Percentiles rank a stretch among this genome's conserved stretches.
These are phyloP conservation scores for Mesoligia furuncula DNA, from an alignment of 2,888 invertebrate species.

Conservation along the genomic window DNA sequence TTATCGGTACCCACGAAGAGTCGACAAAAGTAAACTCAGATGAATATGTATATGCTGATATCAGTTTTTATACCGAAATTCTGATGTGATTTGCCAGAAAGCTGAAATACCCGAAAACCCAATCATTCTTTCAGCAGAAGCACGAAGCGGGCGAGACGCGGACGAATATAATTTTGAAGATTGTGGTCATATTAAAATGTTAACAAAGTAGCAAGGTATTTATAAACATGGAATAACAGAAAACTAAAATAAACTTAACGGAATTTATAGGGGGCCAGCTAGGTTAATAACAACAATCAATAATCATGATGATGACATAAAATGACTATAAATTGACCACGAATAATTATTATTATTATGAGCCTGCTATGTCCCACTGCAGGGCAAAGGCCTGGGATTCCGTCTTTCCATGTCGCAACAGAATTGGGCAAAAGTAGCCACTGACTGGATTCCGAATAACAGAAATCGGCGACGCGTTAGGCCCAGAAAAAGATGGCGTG, in stretches of 20 bases:
- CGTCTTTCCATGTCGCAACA: no score
- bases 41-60: no score
- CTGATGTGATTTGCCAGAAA: not conserved
- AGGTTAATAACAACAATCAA: constrained; percentile 32
- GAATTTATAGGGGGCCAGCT: constrained; percentile 5
- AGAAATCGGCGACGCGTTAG: no score
- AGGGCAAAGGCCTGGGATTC: no score
- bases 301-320: constrained; percentile 35
- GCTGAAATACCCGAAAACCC: not conserved
- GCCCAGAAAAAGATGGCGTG: no score
- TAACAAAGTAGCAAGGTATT: constrained; percentile 4
- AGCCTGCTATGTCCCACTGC: no score
- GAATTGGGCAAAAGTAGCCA: no score
- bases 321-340: constrained; percentile 25
- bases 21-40: not conserved
- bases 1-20: not conserved
- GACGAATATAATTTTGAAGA: not conserved
- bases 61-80: not conserved
- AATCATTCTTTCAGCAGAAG: not conserved
- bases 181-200: not conserved
- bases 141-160: no score
- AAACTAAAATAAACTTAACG: not conserved
- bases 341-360: no score
- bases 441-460: no score
- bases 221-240: constrained; percentile 11